phyloP scores from a whole-genome alignment of 2,113 vertebrate species.

The Brachyistius frenatus region DNA sequence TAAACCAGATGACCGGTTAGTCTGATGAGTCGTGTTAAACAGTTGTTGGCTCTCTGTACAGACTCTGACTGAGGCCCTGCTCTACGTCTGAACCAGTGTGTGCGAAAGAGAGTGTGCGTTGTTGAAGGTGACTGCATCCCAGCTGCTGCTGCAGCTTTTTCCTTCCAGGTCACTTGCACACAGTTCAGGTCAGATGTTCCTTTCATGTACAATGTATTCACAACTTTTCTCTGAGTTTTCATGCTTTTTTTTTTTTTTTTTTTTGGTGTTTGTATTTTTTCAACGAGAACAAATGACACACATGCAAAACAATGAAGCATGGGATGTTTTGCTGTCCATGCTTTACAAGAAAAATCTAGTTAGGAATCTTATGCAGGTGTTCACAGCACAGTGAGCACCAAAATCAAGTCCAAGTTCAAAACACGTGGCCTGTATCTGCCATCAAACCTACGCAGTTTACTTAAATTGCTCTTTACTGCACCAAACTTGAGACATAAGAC shows the following conservation, averaged over 20 bases:
- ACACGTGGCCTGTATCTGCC: not conserved
- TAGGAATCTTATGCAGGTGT: too few relatives aligned
- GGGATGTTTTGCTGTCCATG: too few relatives aligned
- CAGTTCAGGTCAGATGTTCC: conserved; percentile 34
- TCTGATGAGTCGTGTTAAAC: conserved; percentile 4
- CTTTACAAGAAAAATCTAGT: too few relatives aligned
- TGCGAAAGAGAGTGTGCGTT: not conserved
- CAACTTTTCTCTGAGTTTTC: conserved; percentile 2
- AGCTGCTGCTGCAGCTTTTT: conserved; percentile 27
- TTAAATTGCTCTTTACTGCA: not conserved
- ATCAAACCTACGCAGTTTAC: not conserved
- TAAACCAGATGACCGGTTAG: not conserved
- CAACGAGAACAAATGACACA: too few relatives aligned
- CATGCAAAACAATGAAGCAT: too few relatives aligned
- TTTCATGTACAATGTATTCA: conserved; percentile 9
- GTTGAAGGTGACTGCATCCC: conserved; percentile 42
- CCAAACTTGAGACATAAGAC: too few relatives aligned
- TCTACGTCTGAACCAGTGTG: conserved; percentile 28
- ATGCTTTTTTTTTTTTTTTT: not conserved
- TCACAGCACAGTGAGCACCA: not conserved
- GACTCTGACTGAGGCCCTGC: conserved; percentile 15
- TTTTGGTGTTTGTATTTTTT: too few relatives aligned
- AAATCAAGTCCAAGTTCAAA: not conserved
- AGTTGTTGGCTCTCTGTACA: not conserved
- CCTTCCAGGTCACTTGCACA: conserved; percentile 46